Evolutionary conservation across 2,888 invertebrate genomes (phyloP).

Genomic region (Rotaria socialis): DNA sequence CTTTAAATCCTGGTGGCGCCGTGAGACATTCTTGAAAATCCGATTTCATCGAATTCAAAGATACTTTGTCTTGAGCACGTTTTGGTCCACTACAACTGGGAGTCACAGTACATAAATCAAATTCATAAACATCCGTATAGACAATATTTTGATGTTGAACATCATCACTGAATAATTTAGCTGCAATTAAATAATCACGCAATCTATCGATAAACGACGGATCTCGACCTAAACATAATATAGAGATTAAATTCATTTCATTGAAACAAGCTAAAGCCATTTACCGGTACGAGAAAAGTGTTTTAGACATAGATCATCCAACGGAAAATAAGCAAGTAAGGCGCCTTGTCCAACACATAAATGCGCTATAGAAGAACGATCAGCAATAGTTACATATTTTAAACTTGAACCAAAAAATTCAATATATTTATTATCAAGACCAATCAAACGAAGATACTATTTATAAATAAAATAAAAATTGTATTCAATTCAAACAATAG

Average conservation of each 20-base stretch:
- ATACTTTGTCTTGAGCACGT: conserved; percentile 88
- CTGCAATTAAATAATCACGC: conserved; percentile 59
- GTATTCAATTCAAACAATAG: no score
- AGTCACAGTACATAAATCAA: conserved; percentile 81
- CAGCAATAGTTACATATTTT: conserved; percentile 81
- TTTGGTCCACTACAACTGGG: conserved; percentile 95
- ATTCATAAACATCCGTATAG: conserved; percentile 75
- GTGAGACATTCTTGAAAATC: conserved; percentile 80
- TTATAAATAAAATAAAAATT: not conserved
- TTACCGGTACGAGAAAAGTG: conserved; percentile 79
- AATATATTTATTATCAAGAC: conserved; percentile 96
- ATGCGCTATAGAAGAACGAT: conserved; percentile 92
- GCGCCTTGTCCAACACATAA: conserved; percentile 99
- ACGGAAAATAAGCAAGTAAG: conserved; percentile 88
- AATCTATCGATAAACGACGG: conserved; percentile 69
- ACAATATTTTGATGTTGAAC: conserved; percentile 67
- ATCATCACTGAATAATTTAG: conserved; percentile 14
- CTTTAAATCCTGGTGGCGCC: conserved; percentile 68
- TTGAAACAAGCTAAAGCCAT: no score
- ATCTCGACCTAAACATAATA: conserved; percentile 68
- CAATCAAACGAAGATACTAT: conserved; percentile 79
- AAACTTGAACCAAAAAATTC: conserved; percentile 96
- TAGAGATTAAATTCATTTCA: not conserved
- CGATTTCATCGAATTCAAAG: conserved; percentile 79
- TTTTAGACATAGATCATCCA: conserved; percentile 73